A percentile compares a stretch with the other conserved stretches of the same genome.
phyloP scores from a whole-genome alignment of 2,888 invertebrate genomes.

The Panopea generosa region DNA sequence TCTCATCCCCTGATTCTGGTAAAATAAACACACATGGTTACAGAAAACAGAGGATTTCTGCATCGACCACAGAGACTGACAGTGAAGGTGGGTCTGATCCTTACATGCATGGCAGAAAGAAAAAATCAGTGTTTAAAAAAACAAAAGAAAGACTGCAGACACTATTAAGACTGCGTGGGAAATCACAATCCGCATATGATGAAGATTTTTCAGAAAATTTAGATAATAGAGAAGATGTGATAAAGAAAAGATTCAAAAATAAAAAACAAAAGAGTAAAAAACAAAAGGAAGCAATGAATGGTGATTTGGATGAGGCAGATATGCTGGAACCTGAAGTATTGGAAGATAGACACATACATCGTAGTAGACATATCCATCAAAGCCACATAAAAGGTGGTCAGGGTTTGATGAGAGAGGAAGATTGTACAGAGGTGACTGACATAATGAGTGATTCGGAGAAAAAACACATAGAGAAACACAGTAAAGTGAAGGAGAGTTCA shows the following conservation, averaged over 20 bases:
- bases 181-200: slow-evolving; percentile 14
- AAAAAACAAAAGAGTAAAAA: slow-evolving; percentile 20
- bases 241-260: slow-evolving; percentile 25
- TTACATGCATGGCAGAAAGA: slow-evolving; percentile 59
- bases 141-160: slow-evolving; percentile 70
- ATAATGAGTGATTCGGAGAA: slow-evolving; percentile 29
- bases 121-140: slow-evolving; percentile 75
- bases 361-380: slow-evolving; percentile 51
- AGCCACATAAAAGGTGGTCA: slow-evolving; percentile 27
- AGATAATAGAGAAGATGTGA: background rate
- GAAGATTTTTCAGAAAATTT: slow-evolving; percentile 5
- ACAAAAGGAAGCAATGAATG: background rate
- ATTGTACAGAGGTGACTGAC: slow-evolving; percentile 29
- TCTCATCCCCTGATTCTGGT: too few relatives aligned
- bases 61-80: slow-evolving; percentile 35
- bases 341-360: slow-evolving; percentile 50
- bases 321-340: slow-evolving; percentile 9
- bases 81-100: slow-evolving; percentile 23
- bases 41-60: slow-evolving; percentile 13
- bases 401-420: slow-evolving; percentile 39
- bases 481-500: slow-evolving; percentile 63
- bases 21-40: too few relatives aligned
- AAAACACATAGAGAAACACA: slow-evolving; percentile 62
- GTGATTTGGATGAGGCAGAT: slow-evolving; percentile 30
- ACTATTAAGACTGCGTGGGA: slow-evolving; percentile 44